Percentiles rank a stretch among this genome's conserved stretches.
These are phyloP conservation scores for Lasioglossum morio DNA, from an alignment of 2,888 invertebrate species.

Conservation along the genomic window DNA sequence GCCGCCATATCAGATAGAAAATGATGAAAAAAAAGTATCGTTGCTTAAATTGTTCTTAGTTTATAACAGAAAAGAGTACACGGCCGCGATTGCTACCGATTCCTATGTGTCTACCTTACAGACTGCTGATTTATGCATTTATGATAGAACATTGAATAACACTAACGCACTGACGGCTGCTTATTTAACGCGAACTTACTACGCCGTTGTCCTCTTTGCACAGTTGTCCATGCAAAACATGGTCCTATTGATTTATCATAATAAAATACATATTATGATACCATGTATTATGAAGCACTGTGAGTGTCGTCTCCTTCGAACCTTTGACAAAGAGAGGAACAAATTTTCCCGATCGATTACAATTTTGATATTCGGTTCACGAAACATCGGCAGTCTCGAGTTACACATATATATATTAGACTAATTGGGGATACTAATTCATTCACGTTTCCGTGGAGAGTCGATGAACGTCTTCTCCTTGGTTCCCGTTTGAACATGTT, in stretches of 20 bases:
- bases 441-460: neutral
- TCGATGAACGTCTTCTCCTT: constrained; percentile 6
- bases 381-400: constrained; percentile 13
- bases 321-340: neutral
- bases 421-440: neutral
- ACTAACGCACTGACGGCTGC: neutral
- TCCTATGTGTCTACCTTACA: neutral
- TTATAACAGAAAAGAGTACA: neutral
- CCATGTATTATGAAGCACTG: no score
- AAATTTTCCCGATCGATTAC: neutral
- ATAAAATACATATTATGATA: neutral
- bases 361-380: constrained; percentile 2
- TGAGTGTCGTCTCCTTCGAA: neutral
- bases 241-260: neutral
- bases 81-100: neutral
- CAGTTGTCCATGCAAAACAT: neutral
- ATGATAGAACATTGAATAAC: neutral
- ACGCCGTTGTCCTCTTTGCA: constrained; percentile 2
- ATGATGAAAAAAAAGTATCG: neutral
- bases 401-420: constrained; percentile 3
- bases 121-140: constrained; percentile 9
- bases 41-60: neutral
- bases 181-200: neutral
- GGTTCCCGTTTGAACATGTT: neutral
- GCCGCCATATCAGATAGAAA: neutral